Base-by-base conservation (phyloP, 2,888 invertebrate species). In the Callyntrura sp. region DNA sequence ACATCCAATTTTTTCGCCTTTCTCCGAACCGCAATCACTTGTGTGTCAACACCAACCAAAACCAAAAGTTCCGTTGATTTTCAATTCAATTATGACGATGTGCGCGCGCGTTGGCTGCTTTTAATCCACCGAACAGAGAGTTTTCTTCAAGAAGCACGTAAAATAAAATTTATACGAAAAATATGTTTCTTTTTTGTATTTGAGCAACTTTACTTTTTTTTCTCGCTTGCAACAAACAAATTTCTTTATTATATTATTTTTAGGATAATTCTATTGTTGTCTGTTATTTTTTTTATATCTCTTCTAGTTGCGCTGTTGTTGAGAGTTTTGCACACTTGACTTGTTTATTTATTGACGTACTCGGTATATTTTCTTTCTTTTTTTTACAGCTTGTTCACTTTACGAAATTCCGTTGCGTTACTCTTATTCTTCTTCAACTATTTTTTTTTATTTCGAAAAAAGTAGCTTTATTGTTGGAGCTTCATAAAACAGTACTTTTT, bases 291-390 rank as follows among this genome's bases (percentile, higher is more conserved):
- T 9, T 11, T 84, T 60, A 17, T 60, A 20, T 60, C n/a, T 51
- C n/a, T 51, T 51, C 51, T 35, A 35, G 35, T 35, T 35, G 35
- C 35, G 35, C 6, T 35, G 35, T 35, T 57, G 65, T 65, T 62
- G 65, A 12, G 65, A 28, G 28, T 48, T 86, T 35, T 86, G 51
- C 86, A 86, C 86, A 86, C 86, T 86, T 86, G 86, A 86, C 79
- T 86, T 86, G 65, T 17, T 65, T 79, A 65, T 57, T 78, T 78
- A 78, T 78, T 55, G 78, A 55, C 68, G 86, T 25, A 43, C 35
- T 85, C 55, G 25, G 12, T 55, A 12, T 78, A n/a, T 78, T 23
- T 51, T 55, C 20, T 78, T 51, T 20, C 20, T 85, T 35, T 35
- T 35, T 35, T 35, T 35, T 35, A 35, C 35, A 35, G 35, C 35